A percentile compares a stretch with the other conserved stretches of the same genome.
Evolutionary conservation across 2,888 invertebrate species (phyloP).

Genomic region (Cheilosia pagana): DNA sequence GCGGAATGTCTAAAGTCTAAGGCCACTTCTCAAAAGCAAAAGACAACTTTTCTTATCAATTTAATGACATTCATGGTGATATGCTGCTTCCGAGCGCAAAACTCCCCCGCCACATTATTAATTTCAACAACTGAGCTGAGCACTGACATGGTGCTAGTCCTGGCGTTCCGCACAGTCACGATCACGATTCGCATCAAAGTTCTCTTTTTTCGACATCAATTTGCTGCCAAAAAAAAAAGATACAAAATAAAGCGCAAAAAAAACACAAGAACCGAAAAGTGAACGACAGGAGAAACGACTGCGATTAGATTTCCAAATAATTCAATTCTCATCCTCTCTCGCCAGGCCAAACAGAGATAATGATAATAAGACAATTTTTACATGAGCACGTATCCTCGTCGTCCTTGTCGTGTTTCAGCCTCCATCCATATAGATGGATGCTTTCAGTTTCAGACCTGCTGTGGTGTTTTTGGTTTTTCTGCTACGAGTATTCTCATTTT

Average conservation of each 20-base stretch:
- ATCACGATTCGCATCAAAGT: conserved; percentile 62
- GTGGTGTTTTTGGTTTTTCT: conserved; percentile 37
- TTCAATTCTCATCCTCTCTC: conserved; percentile 60
- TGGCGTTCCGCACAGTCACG: conserved; percentile 41
- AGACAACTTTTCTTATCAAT: not conserved
- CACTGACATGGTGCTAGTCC: conserved; percentile 3
- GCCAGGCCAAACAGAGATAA: conserved; percentile 54
- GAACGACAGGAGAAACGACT: conserved; percentile 45
- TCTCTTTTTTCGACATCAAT: conserved; percentile 47
- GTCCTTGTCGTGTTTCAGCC: conserved; percentile 60
- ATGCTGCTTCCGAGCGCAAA: not conserved
- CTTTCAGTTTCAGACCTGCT: conserved; percentile 67
- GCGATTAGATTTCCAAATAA: conserved; percentile 72
- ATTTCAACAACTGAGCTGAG: conserved; percentile 17
- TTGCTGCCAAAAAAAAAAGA: conserved; percentile 21
- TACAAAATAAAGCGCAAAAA: too few relatives aligned
- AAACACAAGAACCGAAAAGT: not conserved
- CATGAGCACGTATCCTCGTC: conserved; percentile 71
- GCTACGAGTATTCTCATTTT: not conserved
- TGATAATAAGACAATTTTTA: conserved; percentile 75
- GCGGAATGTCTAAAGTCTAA: not conserved
- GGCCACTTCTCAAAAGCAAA: not conserved
- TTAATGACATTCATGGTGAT: not conserved
- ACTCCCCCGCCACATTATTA: conserved; percentile 7
- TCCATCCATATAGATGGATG: conserved; percentile 67